Base-by-base conservation (phyloP, 2,113 vertebrate genomes). In the Sapayoa aenigma region DNA sequence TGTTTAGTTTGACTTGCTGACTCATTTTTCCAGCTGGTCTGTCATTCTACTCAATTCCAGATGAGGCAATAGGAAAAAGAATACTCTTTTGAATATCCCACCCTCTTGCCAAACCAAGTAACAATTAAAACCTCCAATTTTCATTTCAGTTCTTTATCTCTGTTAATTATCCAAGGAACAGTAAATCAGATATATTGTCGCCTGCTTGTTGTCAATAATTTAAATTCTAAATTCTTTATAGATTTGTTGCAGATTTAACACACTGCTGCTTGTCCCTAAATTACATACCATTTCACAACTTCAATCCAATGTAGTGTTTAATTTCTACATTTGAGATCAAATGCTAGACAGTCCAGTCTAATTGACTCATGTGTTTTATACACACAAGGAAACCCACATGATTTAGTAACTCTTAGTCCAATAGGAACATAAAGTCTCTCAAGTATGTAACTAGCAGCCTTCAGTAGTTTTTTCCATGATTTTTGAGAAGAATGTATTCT, bases 21-120 rank as follows among this genome's bases (percentile, higher is more conserved):
- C 96, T 96, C 92, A 95, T 94, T 95, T 97, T 96, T 96, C 92
- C 95, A 95, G 94, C 73, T 95, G 93, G 92, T 95, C 92, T 93
- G 50, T 95, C 84, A 86, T 91, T 87, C 91, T 90, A 88, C 93
- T 92, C 79, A 90, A 74, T 95, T 95, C 90, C 93, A 95, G 93
- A 96, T 95, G 94, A 97, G 92, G 85, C 89, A 96, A 95, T 83
- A 95, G 73, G 87, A 86, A 95, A 97, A 96, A 95, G 78, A 95
- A 95, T 86, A 94, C 60, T 92, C 93, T 90, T 91, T 93, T 95
- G 88, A 96, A 86, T 95, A 75, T 95, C 86, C 88, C 79, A 92
- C 85, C 76, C 88, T 83, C 90, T 97, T 96, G 90, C 90, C 93
- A 96, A 96, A 89, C 88, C 90, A 92, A 95, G 94, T 86, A 77